Evolutionary conservation across 2,113 vertebrate species (phyloP), one percentile per base, ranked within the genome.

Genomic region (Columba janthina): DNA sequence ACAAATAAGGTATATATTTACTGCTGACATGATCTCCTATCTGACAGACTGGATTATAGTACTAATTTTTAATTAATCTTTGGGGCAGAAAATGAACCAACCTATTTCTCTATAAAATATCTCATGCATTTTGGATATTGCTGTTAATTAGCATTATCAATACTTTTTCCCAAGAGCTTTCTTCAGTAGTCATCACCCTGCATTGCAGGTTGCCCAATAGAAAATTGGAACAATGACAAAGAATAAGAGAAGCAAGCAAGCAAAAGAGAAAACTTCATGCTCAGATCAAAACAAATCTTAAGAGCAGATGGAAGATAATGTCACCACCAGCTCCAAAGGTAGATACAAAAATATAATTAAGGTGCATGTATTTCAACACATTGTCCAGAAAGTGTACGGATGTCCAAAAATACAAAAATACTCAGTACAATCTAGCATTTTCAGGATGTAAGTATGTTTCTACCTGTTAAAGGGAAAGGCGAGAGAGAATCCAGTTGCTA

Each of bases 401-500:
- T 66, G 61, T 82, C 48, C 22, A 54, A 72, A 94, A 72, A 26
- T 31, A 82, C 34, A 82, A 31, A 67, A 81, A 88, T 26, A 76
- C 70, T 93, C 48, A 29, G 53, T 89, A 82, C 24, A 82, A 81
- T 75, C 86, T 60, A 96, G 79, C 32, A 61, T 91, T 91, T 93
- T 86, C 82, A 91, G 82, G 70, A 90, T 86, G 66, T 57, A 90
- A 89, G 53, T 34, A 48, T 89, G 64, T 85, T 97, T 94, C 88
- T 95, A 96, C 96, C 93, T 97, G 92, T 96, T 90, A 88, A 94
- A 94, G 36, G 65, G 69, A 96, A 97, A 95, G 79, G 83, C 81
- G 86, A 64, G 73, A 75, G 56, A 92, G 67, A 95, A 94, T 95
- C 80, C 92, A 95, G 97, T 97, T 97, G 96, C 97, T 97, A 97